Base-by-base conservation (phyloP, 2,888 invertebrate genomes). In the Agrypnus murinus region DNA sequence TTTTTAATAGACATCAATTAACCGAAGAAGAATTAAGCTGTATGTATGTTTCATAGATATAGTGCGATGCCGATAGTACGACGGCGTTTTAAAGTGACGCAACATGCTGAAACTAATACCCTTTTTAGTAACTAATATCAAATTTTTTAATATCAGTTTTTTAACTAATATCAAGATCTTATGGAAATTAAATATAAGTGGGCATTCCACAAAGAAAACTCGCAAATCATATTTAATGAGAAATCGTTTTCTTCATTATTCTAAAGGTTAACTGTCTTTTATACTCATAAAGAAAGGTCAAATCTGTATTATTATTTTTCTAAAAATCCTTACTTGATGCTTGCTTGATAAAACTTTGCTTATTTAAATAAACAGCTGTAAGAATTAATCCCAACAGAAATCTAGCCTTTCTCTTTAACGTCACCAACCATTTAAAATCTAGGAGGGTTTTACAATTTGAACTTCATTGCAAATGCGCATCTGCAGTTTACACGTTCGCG, bases 381-480 rank as follows among this genome's bases (percentile, higher is more conserved):
- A 15, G 25, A 31, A 45, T 36, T 62, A 55, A 55, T 53, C 43
- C 17, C 40, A 15, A 7, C 14, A 19, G 40, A 65, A 40, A 65
- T 57, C 43, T n/a, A n/a, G 9, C 57, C 17, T 32, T 34, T 15
- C 9, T n/a, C 32, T 43, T 43, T 17, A 57, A 50, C 9, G 31
- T 50, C 12, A 43, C 34, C 12, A 63, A 32, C 32, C 12, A 63
- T 38, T 50, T 19, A 25, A 19, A 45, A 45, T 12, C 43, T 8
- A 46, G 46, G 48, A 12, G 7, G 17, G 36, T 55, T 53, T 53
- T 66, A 17, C 43, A 53, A 53, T 43, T 59, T 12, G 60, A 60
- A 67, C 67, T 60, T 50, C 40, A 53, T 60, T 67, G 38, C 32
- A 12, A n/a, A 36, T 32, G 60, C 46, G 65, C 65, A 65, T 57